Evolutionary conservation across 2,113 vertebrate species (phyloP), one percentile per base, ranked within the genome.

Genomic region (Dinomys branickii): DNA sequence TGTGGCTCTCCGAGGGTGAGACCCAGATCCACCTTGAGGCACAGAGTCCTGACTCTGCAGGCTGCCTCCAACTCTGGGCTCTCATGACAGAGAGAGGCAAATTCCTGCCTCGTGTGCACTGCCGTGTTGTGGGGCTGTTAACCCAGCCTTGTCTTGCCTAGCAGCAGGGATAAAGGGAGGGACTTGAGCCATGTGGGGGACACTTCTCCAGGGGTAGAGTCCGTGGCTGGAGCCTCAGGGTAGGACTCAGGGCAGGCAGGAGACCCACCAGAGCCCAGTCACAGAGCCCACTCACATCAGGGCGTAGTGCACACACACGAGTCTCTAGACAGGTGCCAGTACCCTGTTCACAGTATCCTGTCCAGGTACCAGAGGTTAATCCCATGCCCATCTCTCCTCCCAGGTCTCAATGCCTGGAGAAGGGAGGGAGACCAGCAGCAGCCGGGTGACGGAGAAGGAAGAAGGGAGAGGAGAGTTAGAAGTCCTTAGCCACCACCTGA

Each of bases 401-500:
- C 14, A 56, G 26, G 30, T 38, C 59, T 35, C 30, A 30, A 0
- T 10, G 30, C 11, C n/a, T 52, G 33, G 78, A 81, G 22, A 44
- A 28, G n/a, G n/a, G 54, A 20, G 0, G 1, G 58, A 33, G 71
- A 13, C 22, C 47, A 38, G 47, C 13, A n/a, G 35, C 85, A 87
- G 85, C 33, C 6, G 41, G 47, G 30, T 28, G 65, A 56, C 16
- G 19, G 14, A 17, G n/a, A 35, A 14, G n/a, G 44, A 8, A 17
- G 33, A n/a, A 54, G 10, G n/a, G 16, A 30, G 13, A 67, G 75
- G 52, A 44, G 28, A 58, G 35, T 35, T 5, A 9, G 50, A 80
- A 19, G 35, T 54, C 22, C 30, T 14, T 1, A 26, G n/a, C 7
- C 17, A 1, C 47, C 0, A 0, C 75, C 38, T n/a, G 50, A 61